Base-by-base conservation (phyloP, 1,140 invertebrate species). In the Magallana angulata region DNA sequence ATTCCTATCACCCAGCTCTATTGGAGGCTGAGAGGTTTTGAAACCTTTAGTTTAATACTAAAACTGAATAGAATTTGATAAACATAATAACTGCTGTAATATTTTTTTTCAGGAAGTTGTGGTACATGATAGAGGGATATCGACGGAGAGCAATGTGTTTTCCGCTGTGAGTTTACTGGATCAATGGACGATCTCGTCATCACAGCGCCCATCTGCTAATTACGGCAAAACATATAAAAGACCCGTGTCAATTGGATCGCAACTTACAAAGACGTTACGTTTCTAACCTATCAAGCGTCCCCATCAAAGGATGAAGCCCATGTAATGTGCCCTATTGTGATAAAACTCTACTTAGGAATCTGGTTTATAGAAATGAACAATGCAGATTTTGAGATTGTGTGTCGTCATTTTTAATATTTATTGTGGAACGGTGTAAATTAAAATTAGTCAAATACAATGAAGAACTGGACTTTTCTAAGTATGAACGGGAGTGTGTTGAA, bases 381-480 rank as follows among this genome's bases (percentile, higher is more conserved):
- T 30, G 24, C 7, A 7, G 24, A 7, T 24, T 11, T 12, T 18
- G 36, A 30, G 68, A 30, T 18, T 76, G 68, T 18, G 7, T 1
- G 36, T 8, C 11, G 9, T 30, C 6, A 76, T 30, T 11, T 76
- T 9, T 36, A 76, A 76, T 24, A 76, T 76, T 76, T 76, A 76
- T 30, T 30, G 68, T 7, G 12, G 36, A 76, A 30, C 68, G 36
- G 24, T 11, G 12, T 12, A 76, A 12, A 30, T 30, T 30, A 30
- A 71, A 18, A 71, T 30, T 30, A 76, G 68, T 16, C 16, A 64
- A 64, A 12, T 36, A 76, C 68, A 76, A 76, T 76, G 68, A 76
- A 9, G 18, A 76, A 76, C 18, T 76, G 18, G 68, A 76, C 68
- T 12, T 12, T 76, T 30, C 14, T 12, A 30, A 30, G 36, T 76